Evolutionary conservation across 2,797 vertebrate species (phyloP).

Genomic region (Bucorvus abyssinicus): DNA sequence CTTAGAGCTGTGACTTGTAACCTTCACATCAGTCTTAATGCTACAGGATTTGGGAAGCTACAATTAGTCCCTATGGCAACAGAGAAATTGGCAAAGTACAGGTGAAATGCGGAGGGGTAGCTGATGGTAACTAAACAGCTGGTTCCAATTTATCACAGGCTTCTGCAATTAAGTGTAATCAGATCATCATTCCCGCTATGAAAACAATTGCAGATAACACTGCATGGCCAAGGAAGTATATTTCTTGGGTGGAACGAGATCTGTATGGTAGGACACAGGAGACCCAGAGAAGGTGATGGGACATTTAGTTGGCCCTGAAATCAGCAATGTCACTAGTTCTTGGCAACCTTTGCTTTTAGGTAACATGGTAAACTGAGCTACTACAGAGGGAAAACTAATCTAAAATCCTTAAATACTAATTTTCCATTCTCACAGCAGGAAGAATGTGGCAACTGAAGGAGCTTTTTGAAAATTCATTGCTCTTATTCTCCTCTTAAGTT

Average conservation of each 20-base stretch:
- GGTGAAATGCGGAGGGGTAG: conserved; percentile 1
- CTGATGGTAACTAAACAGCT: not conserved
- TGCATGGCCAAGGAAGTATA: not conserved
- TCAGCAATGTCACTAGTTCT: not conserved
- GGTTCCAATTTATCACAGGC: not conserved
- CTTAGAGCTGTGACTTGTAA: not conserved
- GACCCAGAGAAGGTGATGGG: not conserved
- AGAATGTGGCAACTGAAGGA: not conserved
- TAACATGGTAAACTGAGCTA: not conserved
- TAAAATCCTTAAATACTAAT: not conserved
- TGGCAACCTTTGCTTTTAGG: not conserved
- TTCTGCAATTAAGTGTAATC: not conserved
- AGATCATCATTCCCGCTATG: not conserved
- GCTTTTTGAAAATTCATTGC: not conserved
- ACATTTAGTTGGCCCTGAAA: not conserved
- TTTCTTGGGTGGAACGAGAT: not conserved
- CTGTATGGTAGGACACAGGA: not conserved
- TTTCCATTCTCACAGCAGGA: not conserved
- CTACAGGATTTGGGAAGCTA: not conserved
- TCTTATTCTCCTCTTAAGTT: not conserved
- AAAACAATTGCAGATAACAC: not conserved
- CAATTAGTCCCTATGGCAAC: conserved; percentile 44
- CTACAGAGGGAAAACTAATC: not conserved
- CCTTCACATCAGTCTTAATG: not conserved
- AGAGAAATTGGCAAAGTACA: not conserved